Percentiles rank a stretch among this genome's conserved stretches.
Conservation (phyloP, 2,113 vertebrate species). For the Alethe castanea region DNA sequence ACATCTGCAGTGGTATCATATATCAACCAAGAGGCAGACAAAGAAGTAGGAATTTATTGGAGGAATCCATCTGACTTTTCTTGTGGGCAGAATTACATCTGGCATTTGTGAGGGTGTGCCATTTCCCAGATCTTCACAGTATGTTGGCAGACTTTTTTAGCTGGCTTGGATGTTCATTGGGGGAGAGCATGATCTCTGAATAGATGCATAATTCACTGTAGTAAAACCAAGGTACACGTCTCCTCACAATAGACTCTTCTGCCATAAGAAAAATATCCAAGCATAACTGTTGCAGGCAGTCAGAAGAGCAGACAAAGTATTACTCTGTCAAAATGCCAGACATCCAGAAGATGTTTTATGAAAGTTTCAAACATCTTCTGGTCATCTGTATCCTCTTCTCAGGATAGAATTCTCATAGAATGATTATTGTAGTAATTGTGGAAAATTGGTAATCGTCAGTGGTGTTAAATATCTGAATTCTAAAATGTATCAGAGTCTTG, state of each 20-base stretch:
- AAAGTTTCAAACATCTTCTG: not conserved
- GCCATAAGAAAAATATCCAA: not conserved
- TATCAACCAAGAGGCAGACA: conserved; percentile 53
- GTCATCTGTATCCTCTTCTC: not conserved
- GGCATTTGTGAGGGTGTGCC: conserved; percentile 61
- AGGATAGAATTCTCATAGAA: not conserved
- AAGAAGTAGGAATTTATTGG: conserved; percentile 61
- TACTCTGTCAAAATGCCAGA: not conserved
- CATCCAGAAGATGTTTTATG: not conserved
- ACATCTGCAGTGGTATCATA: conserved; percentile 54
- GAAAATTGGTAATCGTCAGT: conserved; percentile 9
- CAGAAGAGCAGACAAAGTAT: not conserved
- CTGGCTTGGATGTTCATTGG: not conserved
- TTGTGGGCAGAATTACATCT: conserved; percentile 61
- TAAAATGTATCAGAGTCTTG: not conserved
- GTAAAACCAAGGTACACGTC: not conserved
- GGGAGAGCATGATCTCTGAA: not conserved
- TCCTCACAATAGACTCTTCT: not conserved
- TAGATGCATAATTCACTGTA: conserved; percentile 1
- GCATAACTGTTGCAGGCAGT: not conserved
- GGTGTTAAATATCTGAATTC: conserved; percentile 33
- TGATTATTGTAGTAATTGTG: not conserved
- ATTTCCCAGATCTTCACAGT: conserved; percentile 60
- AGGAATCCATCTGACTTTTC: conserved; percentile 59
- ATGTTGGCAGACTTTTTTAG: conserved; percentile 40